Evolutionary conservation across 2,888 invertebrate genomes (phyloP), one percentile per base, ranked within the genome.

Genomic region (Himalopsyche tibetana): DNA sequence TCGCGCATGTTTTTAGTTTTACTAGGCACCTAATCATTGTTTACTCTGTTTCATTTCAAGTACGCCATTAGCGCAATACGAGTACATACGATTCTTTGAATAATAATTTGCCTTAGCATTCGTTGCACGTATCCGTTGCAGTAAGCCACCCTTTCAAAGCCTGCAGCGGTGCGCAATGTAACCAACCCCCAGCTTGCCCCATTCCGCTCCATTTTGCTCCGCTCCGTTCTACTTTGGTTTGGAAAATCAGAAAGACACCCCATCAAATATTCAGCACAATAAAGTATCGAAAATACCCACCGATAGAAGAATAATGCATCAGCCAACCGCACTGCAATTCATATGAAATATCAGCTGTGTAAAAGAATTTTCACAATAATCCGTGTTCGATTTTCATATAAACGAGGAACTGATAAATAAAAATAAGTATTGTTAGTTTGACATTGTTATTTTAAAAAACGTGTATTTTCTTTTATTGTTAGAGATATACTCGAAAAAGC

Each of bases 1-100:
- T 51, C 51, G 51, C 15, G 3, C 51, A 51, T 4, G 15, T 51
- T 51, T 51, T 51, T 51, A 51, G 51, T 15, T 51, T 51, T 51
- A 0, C 51, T 51, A 5, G 19, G n/a, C 63, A 63, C 28, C 28
- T 19, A 19, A 19, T 63, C 28, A 28, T 63, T 63, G 63, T 63
- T 63, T 63, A 19, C 28, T 28, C 63, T 63, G 63, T 19, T 63
- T 28, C 63, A 63, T 63, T 63, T 63, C 63, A 63, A 63, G 63
- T 63, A 63, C 63, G 63, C 63, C 63, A 19, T 63, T 63, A 19
- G 63, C 3, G n/a, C 28, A 11, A 15, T 63, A 19, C 19, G 8
- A 63, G 63, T 63, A 63, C 63, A 63, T 63, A 63, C 63, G 63
- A 63, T 63, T 63, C 63, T 63, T 63, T 63, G 63, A 63, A 63